A percentile compares a stretch with the other conserved stretches of the same genome.
phyloP scores from a whole-genome alignment of 2,888 invertebrate species.

The Protonemura montana region DNA sequence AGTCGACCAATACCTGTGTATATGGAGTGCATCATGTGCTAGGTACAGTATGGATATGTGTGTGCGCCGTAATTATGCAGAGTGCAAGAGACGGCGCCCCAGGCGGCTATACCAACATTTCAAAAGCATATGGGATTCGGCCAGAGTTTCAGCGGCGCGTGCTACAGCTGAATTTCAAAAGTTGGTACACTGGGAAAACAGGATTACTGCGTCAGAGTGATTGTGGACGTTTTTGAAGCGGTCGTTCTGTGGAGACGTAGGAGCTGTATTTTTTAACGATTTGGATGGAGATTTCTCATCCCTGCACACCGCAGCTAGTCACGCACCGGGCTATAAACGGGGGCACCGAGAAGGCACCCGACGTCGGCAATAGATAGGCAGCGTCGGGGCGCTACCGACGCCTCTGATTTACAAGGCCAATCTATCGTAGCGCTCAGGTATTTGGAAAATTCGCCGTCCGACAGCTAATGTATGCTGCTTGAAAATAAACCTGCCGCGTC shows the following conservation, averaged over 20 bases:
- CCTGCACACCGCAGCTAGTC: neutral
- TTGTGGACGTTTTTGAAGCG: neutral
- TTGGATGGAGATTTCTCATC: neutral
- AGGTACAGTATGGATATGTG: too few species aligned
- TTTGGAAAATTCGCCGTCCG: neutral
- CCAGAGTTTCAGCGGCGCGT: too few species aligned
- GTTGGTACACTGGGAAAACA: neutral
- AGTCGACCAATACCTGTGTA: too few species aligned
- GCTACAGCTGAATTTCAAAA: too few species aligned
- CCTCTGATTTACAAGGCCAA: neutral
- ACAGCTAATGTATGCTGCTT: neutral
- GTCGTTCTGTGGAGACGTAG: neutral
- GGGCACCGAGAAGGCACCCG: neutral
- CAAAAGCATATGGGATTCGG: neutral
- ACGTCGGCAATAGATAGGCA: neutral
- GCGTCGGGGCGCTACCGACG: neutral
- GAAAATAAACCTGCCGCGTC: slow-evolving; percentile 15
- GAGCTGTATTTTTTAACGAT: slow-evolving; percentile 3
- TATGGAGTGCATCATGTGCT: too few species aligned
- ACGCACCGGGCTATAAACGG: neutral
- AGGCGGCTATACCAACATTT: neutral
- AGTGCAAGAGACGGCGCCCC: neutral
- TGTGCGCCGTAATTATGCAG: neutral
- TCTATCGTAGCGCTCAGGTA: slow-evolving; percentile 10
- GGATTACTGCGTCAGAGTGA: neutral